Evolutionary conservation across 2,797 vertebrate species (phyloP), one percentile per base, ranked within the genome.

Genomic region (Halcyon chelicuti): DNA sequence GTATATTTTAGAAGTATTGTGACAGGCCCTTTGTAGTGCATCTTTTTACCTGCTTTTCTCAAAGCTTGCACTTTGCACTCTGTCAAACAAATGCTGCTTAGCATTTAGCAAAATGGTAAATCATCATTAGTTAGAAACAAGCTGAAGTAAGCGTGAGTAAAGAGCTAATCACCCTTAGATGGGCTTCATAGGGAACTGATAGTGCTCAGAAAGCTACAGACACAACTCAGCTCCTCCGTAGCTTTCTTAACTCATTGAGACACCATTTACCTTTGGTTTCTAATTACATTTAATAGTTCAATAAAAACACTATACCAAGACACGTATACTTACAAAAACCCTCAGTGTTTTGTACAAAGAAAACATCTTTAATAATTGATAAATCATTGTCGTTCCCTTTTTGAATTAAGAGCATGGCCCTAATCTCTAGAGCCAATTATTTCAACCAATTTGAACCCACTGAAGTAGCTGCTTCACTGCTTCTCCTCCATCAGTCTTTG

Each of bases 321-420:
- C 60, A 91, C 2, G 0, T 42, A 88, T 57, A 46, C 86, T 93
- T 95, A 87, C 54, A 86, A 89, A 94, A 95, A 95, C 83, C 26
- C 51, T 91, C 81, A 57, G 35, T 70, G 75, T 91, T 96, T 93
- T 29, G 7, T 85, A 94, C 74, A 96, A 94, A 96, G 75, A 93
- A 96, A 96, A 87, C 75, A 89, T 58, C 23, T 54, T 97, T 75
- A 96, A 97, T 96, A 95, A 96, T 90, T 91, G 87, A 97, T 94
- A 93, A 91, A 96, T 94, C 42, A 88, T 96, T 93, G 95, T 93
- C 81, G 61, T 94, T 91, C 54, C 65, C 51, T 74, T 88, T 94
- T 89, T 74, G 81, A 54, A 35, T 83, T 92, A 95, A 78, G 39
- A 77, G 61, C 57, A 6, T 12, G 29, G 71, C 57, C 49, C 40